Conservation (phyloP, 2,888 invertebrate species). For the Drosophila stalkeri region DNA sequence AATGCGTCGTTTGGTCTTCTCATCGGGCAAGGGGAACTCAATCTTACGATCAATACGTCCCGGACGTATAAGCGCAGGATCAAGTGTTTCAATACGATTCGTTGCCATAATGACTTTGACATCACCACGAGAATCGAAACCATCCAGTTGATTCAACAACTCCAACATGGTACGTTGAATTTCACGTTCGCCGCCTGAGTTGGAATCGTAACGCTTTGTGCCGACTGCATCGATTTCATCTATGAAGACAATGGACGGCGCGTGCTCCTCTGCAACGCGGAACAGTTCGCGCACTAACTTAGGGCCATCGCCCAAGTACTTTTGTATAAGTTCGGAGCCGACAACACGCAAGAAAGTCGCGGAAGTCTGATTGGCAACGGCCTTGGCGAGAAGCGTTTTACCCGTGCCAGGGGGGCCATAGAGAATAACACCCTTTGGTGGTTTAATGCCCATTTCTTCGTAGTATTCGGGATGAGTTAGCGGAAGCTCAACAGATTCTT, state of each 20-base stretch:
- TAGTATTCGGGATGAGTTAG: slow-evolving; percentile 99
- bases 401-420: slow-evolving; percentile 99
- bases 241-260: slow-evolving; percentile 99
- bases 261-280: slow-evolving; percentile 99
- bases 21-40: slow-evolving; percentile 99
- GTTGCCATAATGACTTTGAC: slow-evolving; percentile 99
- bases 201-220: slow-evolving; percentile 99
- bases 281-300: slow-evolving; percentile 99
- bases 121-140: slow-evolving; percentile 98
- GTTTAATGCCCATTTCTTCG: slow-evolving; percentile 99
- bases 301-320: slow-evolving; percentile 99
- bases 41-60: slow-evolving; percentile 99
- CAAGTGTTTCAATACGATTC: slow-evolving; percentile 98
- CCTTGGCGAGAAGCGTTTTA: slow-evolving; percentile 98
- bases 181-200: slow-evolving; percentile 99
- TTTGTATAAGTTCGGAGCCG: slow-evolving; percentile 99
- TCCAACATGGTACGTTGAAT: slow-evolving; percentile 99
- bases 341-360: slow-evolving; percentile 99
- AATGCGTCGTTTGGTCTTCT: slow-evolving; percentile 98
- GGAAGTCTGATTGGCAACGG: slow-evolving; percentile 99
- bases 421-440: slow-evolving; percentile 99
- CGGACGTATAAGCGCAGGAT: slow-evolving; percentile 99
- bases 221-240: slow-evolving; percentile 99
- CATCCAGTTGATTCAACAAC: slow-evolving; percentile 98
- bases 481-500: slow-evolving; percentile 99